Percentiles rank a stretch among this genome's conserved stretches.
Evolutionary conservation across 2,113 vertebrate species (phyloP).

Genomic region (Rana temporaria): DNA sequence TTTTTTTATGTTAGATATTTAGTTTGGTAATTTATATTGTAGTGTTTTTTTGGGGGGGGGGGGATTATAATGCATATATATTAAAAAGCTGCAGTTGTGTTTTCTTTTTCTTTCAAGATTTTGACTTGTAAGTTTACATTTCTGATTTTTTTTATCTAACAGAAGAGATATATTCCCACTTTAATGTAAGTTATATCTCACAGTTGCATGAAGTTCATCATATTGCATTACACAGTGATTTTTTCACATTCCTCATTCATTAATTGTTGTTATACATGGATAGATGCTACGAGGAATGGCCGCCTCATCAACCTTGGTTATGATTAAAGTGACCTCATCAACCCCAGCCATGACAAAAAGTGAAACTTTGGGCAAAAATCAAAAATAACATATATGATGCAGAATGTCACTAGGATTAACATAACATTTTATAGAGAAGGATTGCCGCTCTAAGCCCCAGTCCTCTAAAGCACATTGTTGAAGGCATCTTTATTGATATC

Average conservation of each 20-base stretch:
- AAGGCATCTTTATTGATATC: too few species aligned
- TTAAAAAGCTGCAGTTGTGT: background rate
- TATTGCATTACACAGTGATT: background rate
- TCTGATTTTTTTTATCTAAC: too few species aligned
- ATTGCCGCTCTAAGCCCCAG: too few species aligned
- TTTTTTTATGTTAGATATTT: background rate
- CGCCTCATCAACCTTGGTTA: too few species aligned
- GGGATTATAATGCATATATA: background rate
- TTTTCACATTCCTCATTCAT: background rate
- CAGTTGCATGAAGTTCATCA: conserved; percentile 11
- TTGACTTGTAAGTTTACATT: background rate
- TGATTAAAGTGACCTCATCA: too few species aligned
- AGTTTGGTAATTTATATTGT: conserved; percentile 4
- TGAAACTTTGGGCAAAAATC: too few species aligned
- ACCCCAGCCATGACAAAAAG: too few species aligned
- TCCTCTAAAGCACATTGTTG: too few species aligned
- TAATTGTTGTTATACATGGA: background rate
- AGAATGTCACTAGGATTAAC: too few species aligned
- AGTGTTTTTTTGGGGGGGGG: background rate
- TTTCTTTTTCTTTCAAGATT: background rate
- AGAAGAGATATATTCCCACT: background rate
- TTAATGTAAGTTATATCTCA: background rate
- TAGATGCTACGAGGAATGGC: too few species aligned
- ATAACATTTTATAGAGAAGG: too few species aligned
- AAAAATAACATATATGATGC: too few species aligned